A percentile compares a stretch with the other conserved stretches of the same genome.
These are phyloP conservation scores for Micropterix aruncella DNA, from an alignment of 2,888 invertebrate genomes.

Conservation along the genomic window DNA sequence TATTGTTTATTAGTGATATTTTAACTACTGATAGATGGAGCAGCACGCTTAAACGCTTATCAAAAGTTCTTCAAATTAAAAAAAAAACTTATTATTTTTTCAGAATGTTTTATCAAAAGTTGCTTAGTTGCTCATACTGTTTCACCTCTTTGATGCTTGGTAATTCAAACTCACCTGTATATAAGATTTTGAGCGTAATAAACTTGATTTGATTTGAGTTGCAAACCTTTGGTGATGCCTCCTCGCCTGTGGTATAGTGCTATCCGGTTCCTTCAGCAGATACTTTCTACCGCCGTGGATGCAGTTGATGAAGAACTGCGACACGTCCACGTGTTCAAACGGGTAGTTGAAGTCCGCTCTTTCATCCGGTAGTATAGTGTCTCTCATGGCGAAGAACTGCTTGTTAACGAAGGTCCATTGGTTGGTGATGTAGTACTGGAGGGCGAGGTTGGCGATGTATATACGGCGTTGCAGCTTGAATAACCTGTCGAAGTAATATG, in stretches of 20 bases:
- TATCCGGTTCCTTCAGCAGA: constrained; percentile 50
- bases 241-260: constrained; percentile 37
- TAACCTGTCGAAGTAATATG: constrained; percentile 56
- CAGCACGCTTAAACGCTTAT: too few relatives aligned
- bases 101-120: too few relatives aligned
- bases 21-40: too few relatives aligned
- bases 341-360: constrained; percentile 43
- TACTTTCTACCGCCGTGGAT: constrained; percentile 48
- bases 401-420: constrained; percentile 64
- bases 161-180: too few relatives aligned
- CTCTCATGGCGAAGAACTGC: constrained; percentile 40
- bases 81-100: too few relatives aligned
- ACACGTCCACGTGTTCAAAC: constrained; percentile 35
- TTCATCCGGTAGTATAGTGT: constrained; percentile 33
- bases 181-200: too few relatives aligned
- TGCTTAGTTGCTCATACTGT: too few relatives aligned
- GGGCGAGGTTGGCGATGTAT: constrained; percentile 55
- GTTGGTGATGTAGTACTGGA: constrained; percentile 59
- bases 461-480: constrained; percentile 69
- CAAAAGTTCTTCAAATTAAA: too few relatives aligned
- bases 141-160: too few relatives aligned
- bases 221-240: constrained; percentile 39
- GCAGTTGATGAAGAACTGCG: constrained; percentile 34
- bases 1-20: too few relatives aligned
- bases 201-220: too few relatives aligned